Evolutionary conservation across 1,140 invertebrate species (phyloP), one percentile per base, ranked within the genome.

Genomic region (Phthorimaea operculella): DNA sequence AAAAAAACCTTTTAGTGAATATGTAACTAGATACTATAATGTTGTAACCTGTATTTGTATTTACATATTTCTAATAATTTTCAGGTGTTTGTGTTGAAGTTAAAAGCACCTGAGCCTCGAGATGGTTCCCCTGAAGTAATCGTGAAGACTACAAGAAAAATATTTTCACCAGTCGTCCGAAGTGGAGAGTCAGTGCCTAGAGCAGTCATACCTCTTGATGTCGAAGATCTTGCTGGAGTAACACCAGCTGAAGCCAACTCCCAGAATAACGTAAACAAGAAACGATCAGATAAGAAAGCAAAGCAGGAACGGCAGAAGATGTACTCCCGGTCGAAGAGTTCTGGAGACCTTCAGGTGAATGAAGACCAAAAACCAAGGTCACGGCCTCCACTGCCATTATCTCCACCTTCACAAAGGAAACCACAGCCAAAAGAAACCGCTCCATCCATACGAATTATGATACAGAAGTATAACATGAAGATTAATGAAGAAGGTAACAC

Each of bases 71-170:
- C 21, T 2, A 28, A 28, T 28, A 28, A 4, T 28, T 28, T 28
- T 28, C 63, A 86, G 75, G 72, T 86, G 0, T 86, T 79, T 49
- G 79, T 84, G 9, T 63, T 87, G 2, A 85, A 86, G 70, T 58
- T 86, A 17, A 80, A 83, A 72, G 68, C 85, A 47, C 64, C 76
- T 33, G 77, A 79, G 36, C 64, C 61, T n/a, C 63, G 70, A 9
- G 72, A 83, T 28, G 62, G 68, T 10, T 77, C 64, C n/a, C 85
- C 81, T 51, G 88, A 89, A 72, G 87, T 93, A 7, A 92, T 93
- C 55, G 90, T 93, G 0, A 92, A 92, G 70, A 94, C 92, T 0
- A 93, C 91, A 50, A 86, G 91, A 28, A 93, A 92, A 82, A 88
- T 94, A 55, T 93, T 93, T 61, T 91, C 91, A 0, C 90, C 92